Percentiles rank a stretch among this genome's conserved stretches.
Evolutionary conservation across 2,113 vertebrate genomes (phyloP).

Genomic region (Istiophorus platypterus): DNA sequence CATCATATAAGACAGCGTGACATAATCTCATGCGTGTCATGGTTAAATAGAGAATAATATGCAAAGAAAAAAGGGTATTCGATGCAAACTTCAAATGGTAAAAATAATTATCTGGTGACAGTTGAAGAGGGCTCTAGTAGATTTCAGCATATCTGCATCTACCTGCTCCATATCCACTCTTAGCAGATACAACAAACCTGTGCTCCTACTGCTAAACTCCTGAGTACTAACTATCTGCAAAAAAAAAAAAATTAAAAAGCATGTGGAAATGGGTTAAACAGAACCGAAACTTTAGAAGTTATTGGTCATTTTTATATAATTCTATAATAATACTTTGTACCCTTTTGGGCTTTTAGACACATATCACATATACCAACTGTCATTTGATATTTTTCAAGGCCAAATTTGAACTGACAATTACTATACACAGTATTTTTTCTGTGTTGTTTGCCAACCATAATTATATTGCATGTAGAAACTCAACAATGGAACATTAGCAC

Average conservation of each 20-base stretch:
- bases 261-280: background rate
- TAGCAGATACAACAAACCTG: background rate
- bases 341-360: background rate
- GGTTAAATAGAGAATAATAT: background rate
- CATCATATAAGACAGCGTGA: background rate
- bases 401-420: background rate
- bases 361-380: background rate
- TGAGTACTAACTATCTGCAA: background rate
- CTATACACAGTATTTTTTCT: background rate
- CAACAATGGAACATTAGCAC: background rate
- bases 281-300: background rate
- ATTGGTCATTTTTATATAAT: background rate
- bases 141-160: background rate
- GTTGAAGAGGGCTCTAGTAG: too few species aligned
- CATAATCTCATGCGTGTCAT: too few species aligned
- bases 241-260: background rate
- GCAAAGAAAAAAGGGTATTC: background rate
- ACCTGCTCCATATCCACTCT: background rate
- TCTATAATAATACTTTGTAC: background rate
- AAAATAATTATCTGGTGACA: too few species aligned
- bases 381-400: background rate
- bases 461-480: background rate
- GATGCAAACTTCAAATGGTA: background rate
- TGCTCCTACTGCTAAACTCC: too few species aligned
- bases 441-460: background rate